phyloP scores from a whole-genome alignment of 2,797 vertebrate species.

The Zenarchopterus dispar region DNA sequence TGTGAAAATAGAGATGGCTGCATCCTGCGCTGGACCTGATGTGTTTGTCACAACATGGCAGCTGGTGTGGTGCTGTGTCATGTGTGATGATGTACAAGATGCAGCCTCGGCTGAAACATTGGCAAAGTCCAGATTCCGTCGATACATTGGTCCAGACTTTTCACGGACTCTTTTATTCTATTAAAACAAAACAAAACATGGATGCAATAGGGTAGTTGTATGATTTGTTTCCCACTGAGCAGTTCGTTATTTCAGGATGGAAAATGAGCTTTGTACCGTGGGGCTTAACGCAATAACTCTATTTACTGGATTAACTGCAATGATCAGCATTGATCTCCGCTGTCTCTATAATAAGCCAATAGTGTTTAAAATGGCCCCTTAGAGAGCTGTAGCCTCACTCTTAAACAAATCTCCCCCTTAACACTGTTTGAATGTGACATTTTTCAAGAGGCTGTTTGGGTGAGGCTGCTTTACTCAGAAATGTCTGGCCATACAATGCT shows the following conservation, averaged over 20 bases:
- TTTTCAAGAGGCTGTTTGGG: conserved; percentile 21
- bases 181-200: conserved; percentile 1
- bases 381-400: conserved; percentile 24
- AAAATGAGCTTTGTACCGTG: conserved; percentile 53
- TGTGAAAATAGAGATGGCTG: conserved; percentile 25
- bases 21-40: conserved; percentile 2
- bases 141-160: conserved; percentile 15
- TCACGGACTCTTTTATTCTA: conserved; percentile 23
- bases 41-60: conserved; percentile 5
- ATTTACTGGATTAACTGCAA: conserved; percentile 57
- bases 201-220: not conserved
- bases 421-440: conserved; percentile 16
- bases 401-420: conserved; percentile 28
- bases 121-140: conserved; percentile 18
- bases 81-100: not conserved
- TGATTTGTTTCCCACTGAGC: conserved; percentile 17
- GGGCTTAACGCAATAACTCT: conserved; percentile 57
- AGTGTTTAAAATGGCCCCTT: conserved; percentile 35
- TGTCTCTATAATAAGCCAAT: conserved; percentile 31
- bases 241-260: conserved; percentile 23
- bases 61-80: not conserved
- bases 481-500: not conserved
- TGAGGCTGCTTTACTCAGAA: conserved; percentile 25
- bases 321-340: conserved; percentile 60
- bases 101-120: conserved; percentile 9